Base-by-base conservation (phyloP, 2,797 vertebrate species). In the Lacerta agilis region DNA sequence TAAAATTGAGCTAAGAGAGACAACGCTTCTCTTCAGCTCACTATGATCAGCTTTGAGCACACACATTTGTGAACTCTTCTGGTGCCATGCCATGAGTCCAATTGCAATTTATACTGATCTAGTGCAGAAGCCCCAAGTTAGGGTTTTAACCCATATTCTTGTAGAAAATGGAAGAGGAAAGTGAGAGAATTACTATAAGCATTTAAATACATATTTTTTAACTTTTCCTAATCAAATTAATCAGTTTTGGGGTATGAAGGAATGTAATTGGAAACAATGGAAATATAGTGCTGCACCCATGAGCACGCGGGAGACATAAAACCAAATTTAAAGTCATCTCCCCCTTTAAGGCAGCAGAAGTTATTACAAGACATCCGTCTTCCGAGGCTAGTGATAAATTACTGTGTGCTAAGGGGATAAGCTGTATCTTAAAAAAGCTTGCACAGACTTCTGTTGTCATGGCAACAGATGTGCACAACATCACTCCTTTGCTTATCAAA, bases 401-500 rank as follows among this genome's bases (percentile, higher is more conserved):
- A 97, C 93, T 96, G 94, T 95, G 96, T 95, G 96, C 96, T 96
- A 96, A 97, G 97, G 96, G 97, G 97, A 97, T 97, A 96, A 97
- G 97, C 96, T 92, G 90, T 96, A 97, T 97, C 96, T 96, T 96
- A 91, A 96, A 95, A 96, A 95, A 93, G 92, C 96, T 93, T 91
- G 93, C 93, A 93, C 93, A 93, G 93, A 95, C 89, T 94, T 96
- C 97, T 93, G 98, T 98, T 97, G 97, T 97, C 97, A 98, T 98
- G 97, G 97, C 96, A 98, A 98, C 98, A 93, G 94, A 95, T 92
- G 94, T 93, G 95, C 94, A 93, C 92, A 94, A 95, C 95, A 97
- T 97, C 96, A 97, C 96, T 97, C 97, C 95, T 96, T 94, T 94
- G 95, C 97, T 97, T 97, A 97, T 97, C 97, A 97, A 97, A 97